Conservation (phyloP, 1,140 invertebrate genomes). For the Maniola jurtina region DNA sequence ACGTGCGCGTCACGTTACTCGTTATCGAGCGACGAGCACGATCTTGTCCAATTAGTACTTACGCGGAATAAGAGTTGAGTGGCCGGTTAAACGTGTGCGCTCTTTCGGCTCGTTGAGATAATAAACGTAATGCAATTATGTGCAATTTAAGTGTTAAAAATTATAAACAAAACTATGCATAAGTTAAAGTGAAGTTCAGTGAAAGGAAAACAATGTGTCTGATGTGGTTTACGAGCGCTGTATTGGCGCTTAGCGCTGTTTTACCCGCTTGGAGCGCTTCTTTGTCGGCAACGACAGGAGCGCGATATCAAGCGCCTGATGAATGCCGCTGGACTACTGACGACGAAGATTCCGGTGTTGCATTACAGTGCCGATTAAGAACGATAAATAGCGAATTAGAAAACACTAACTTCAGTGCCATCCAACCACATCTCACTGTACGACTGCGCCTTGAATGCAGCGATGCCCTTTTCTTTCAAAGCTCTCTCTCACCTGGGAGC, state of each 20-base stretch:
- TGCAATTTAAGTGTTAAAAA: slow-evolving; percentile 53
- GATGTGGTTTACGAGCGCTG: slow-evolving; percentile 59
- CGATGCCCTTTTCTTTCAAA: slow-evolving; percentile 91
- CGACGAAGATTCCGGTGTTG: slow-evolving; percentile 83
- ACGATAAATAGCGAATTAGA: slow-evolving; percentile 94
- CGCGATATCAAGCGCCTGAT: slow-evolving; percentile 88
- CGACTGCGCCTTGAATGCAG: slow-evolving; percentile 90
- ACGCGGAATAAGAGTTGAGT: slow-evolving; percentile 74
- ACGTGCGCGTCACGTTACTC: slow-evolving; percentile 52
- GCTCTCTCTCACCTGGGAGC: slow-evolving; percentile 90
- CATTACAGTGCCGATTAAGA: slow-evolving; percentile 87
- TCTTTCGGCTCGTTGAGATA: slow-evolving; percentile 47
- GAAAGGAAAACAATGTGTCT: slow-evolving; percentile 64
- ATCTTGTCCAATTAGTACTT: slow-evolving; percentile 74
- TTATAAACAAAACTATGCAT: slow-evolving; percentile 66
- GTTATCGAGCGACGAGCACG: slow-evolving; percentile 51
- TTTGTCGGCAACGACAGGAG: slow-evolving; percentile 69
- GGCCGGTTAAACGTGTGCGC: slow-evolving; percentile 67
- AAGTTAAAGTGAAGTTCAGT: slow-evolving; percentile 65
- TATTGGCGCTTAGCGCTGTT: slow-evolving; percentile 64
- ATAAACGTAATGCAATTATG: slow-evolving; percentile 51
- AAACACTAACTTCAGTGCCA: slow-evolving; percentile 93
- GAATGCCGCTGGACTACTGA: slow-evolving; percentile 90
- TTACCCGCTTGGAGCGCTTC: slow-evolving; percentile 66
- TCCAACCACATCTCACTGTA: slow-evolving; percentile 92